Conservation (phyloP, 2,113 vertebrate species). For the Saccopteryx leptura region DNA sequence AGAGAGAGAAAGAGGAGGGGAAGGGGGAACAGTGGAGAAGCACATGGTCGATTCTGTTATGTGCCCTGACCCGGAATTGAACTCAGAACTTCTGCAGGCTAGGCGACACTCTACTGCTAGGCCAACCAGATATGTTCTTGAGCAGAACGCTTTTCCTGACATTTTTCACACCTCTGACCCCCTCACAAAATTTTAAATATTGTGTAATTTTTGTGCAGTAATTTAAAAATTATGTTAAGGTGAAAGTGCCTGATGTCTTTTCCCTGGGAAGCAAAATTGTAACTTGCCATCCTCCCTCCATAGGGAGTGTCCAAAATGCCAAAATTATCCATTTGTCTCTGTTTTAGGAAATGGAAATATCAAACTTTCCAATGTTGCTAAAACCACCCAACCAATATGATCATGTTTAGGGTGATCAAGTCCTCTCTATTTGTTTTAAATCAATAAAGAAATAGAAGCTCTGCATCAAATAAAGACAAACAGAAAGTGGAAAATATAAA, state of each 20-base stretch:
- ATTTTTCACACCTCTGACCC: neutral
- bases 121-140: neutral
- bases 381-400: constrained; percentile 76
- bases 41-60: no score
- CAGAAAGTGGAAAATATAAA: constrained; percentile 78
- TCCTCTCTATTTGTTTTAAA: constrained; percentile 85
- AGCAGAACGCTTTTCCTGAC: neutral
- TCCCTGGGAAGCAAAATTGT: neutral
- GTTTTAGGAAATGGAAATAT: constrained; percentile 77
- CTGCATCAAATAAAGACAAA: constrained; percentile 67
- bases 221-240: neutral
- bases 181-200: neutral
- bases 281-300: neutral
- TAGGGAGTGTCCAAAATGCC: neutral
- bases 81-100: no score
- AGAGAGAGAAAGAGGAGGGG: no score
- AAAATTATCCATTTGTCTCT: neutral
- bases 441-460: constrained; percentile 88
- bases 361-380: constrained; percentile 87
- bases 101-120: no score
- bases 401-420: constrained; percentile 82
- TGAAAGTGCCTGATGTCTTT: neutral
- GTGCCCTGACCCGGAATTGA: no score
- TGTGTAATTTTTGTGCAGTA: neutral
- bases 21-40: no score